Base-by-base conservation (phyloP, 2,888 invertebrate species). In the Oligia strigilis region DNA sequence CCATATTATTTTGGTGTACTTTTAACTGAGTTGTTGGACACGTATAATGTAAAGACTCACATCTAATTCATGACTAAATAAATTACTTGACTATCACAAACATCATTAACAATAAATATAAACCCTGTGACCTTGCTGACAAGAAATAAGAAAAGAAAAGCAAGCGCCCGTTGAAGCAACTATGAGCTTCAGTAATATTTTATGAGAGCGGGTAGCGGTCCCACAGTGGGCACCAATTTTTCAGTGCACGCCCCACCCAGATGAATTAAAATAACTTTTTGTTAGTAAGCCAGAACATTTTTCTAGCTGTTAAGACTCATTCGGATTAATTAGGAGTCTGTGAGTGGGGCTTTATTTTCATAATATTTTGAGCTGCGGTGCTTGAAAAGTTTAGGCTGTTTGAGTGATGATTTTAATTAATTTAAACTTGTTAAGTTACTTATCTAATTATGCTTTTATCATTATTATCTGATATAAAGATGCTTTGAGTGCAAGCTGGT, bases 221-320 rank as follows among this genome's bases (percentile, higher is more conserved):
- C 86, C 89, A 84, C 69, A 82, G 72, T 81, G 89, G 88, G 85
- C 81, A 85, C 82, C 89, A 86, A 81, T 89, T 85, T 84, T 83
- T 87, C 86, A 84, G 81, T 40, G 36, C 77, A 65, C 65, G 66
- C 77, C 73, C 77, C 73, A 77, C 75, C 75, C 46, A 83, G 77
- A 86, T 86, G 74, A 88, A 88, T 88, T 87, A 78, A 86, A 86
- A 84, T 75, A 76, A 72, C 77, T 81, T 88, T 84, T 80, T 75
- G 36, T 86, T 79, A 71, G 52, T 71, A 81, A 67, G 75, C 49
- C 11, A 67, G 40, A 73, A 77, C 79, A 75, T 88, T 82, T 82
- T 87, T 77, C 76, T 64, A 52, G 9, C 62, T 77, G 66, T 77
- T 79, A 75, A 71, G 58, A 75, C 73, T 85, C 52, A 79, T 77